Evolutionary conservation across 64 coral and sea anemone species (phyloP).

Genomic region (Catalaphyllia jardinei): DNA sequence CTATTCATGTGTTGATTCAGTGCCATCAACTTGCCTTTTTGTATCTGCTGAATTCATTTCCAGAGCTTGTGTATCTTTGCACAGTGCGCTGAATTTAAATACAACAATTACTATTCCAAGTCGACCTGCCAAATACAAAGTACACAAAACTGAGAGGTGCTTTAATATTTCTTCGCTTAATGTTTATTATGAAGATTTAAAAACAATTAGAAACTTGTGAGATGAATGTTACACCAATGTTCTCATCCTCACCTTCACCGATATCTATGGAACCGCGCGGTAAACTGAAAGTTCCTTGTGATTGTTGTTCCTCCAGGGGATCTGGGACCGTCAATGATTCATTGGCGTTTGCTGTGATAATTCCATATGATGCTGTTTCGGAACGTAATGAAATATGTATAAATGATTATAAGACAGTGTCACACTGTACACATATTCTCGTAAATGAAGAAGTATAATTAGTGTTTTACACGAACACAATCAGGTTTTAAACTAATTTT

Average conservation of each 20-base stretch:
- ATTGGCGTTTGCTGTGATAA: background rate
- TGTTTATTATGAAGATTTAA: no score
- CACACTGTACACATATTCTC: no score
- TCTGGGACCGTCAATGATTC: background rate
- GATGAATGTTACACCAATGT: background rate
- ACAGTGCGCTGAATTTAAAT: background rate
- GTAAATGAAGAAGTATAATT: no score
- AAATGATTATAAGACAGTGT: no score
- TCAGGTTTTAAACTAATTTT: no score
- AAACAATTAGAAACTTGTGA: background rate
- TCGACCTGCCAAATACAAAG: background rate
- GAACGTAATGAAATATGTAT: background rate
- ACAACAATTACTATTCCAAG: constrained; percentile 9
- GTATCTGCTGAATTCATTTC: background rate
- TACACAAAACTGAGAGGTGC: background rate
- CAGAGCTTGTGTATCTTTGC: background rate
- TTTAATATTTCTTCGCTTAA: no score
- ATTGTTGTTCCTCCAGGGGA: background rate
- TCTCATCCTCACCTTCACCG: background rate
- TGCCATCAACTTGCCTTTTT: background rate
- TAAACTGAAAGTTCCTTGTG: background rate
- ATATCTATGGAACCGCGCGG: background rate
- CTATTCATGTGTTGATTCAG: background rate
- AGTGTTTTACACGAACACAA: no score
- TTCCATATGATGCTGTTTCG: background rate